Base-by-base conservation (phyloP, 1,140 invertebrate genomes). In the Liolophura sinensis region DNA sequence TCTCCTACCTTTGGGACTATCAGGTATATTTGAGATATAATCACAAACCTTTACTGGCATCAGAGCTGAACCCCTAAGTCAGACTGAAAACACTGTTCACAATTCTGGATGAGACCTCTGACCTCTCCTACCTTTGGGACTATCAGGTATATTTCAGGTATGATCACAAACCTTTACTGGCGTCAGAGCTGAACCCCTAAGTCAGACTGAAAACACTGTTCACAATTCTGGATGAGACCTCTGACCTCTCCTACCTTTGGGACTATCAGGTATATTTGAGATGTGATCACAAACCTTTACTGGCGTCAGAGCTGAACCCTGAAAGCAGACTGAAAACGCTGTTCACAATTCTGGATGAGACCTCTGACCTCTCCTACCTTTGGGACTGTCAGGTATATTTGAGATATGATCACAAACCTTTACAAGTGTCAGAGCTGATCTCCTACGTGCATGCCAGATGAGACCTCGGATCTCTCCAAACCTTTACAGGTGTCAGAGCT, bases 11-110 rank as follows among this genome's bases (percentile, higher is more conserved):
- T 20, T 68, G 57, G 54, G 57, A 74, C 15, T 84, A 64, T 63
- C 79, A 82, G 75, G 80, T 80, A 61, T 40, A 40, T 40, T 9
- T 40, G 31, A 40, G 31, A 9, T 40, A 5, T 40, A 9, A 40
- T 40, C 31, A 40, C 31, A 40, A 3, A 40, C 31, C 31, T 40
- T 40, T 9, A 40, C 9, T 5, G 31, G 55, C 84, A 16, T 65
- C 78, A 51, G 81, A 84, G 65, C 69, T 85, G 46, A 85, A 85
- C 67, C 81, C 83, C 6, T 84, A 85, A 72, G 83, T 85, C 1
- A 77, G 67, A 40, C 68, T 85, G 1, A 70, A 78, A n/a, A 73
- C 73, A 1, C 40, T 72, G 49, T 73, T 74, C 9, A 51, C 66
- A n/a, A 16, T 67, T 16, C 58, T 80, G 22, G 68, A 70, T 62